phyloP scores from a whole-genome alignment of 2,888 invertebrate genomes.

The Ophion obscuratus region DNA sequence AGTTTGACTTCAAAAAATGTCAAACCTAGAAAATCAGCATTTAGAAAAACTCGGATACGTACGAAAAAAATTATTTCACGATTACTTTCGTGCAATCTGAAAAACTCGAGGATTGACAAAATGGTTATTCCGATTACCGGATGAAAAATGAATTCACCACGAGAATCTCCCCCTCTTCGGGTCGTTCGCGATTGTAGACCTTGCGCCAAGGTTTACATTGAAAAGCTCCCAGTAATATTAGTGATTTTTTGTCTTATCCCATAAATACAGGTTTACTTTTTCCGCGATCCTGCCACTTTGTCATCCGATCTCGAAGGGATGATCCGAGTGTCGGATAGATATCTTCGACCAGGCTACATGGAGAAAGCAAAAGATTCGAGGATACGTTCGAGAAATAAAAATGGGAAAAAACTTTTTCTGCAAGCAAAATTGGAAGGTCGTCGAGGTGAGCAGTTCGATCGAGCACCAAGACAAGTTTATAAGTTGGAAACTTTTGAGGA shows the following conservation, averaged over 20 bases:
- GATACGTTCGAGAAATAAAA: not conserved
- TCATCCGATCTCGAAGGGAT: conserved; percentile 7
- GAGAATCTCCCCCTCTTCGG: no score
- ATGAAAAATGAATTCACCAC: no score
- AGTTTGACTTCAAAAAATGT: no score
- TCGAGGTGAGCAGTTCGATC: not conserved
- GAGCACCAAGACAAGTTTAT: not conserved
- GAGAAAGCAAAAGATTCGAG: conserved; percentile 19
- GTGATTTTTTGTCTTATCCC: conserved; percentile 3
- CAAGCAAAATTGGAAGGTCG: conserved; percentile 32
- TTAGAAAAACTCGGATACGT: no score
- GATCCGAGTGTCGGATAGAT: not conserved
- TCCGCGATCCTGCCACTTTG: not conserved
- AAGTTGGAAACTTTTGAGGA: conserved; percentile 19
- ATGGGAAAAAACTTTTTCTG: conserved; percentile 23
- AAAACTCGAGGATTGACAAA: no score
- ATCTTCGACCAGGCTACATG: not conserved
- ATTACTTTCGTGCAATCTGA: no score
- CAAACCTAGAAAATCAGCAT: no score
- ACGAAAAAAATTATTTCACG: no score
- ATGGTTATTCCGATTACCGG: no score
- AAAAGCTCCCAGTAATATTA: conserved; percentile 1
- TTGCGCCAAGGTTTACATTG: not conserved
- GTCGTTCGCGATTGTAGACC: not conserved
- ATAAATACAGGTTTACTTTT: conserved; percentile 1